These are phyloP conservation scores for Lithophane ornitopus DNA, from an alignment of 2,888 invertebrate genomes.

Conservation along the genomic window DNA sequence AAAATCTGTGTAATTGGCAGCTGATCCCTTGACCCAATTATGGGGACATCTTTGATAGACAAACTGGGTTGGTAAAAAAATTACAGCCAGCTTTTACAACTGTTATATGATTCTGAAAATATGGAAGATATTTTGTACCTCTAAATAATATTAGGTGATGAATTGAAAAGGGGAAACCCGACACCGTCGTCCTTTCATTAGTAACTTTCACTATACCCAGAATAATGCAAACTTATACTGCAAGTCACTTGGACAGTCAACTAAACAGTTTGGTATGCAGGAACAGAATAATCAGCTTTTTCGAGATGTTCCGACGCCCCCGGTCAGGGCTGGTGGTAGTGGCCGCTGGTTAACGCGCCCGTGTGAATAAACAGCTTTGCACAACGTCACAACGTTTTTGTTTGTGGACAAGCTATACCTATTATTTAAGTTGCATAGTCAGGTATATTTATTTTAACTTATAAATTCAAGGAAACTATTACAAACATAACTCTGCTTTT, in stretches of 20 bases:
- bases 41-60: neutral
- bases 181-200: neutral
- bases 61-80: conserved; percentile 1
- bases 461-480: too few species aligned
- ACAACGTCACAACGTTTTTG: too few species aligned
- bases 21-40: conserved; percentile 8
- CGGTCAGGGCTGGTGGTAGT: too few species aligned
- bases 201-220: too few species aligned
- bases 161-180: neutral
- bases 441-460: neutral
- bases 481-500: too few species aligned
- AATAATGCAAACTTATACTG: conserved; percentile 20
- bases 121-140: neutral
- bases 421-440: too few species aligned
- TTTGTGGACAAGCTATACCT: too few species aligned
- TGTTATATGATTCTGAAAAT: neutral
- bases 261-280: neutral
- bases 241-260: neutral
- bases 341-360: too few species aligned
- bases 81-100: too few species aligned
- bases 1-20: neutral
- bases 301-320: too few species aligned
- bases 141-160: neutral
- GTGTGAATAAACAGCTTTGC: neutral
- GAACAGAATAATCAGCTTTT: neutral